These are phyloP conservation scores for Paralichthys olivaceus DNA, from an alignment of 2,113 vertebrate genomes.

Conservation along the genomic window DNA sequence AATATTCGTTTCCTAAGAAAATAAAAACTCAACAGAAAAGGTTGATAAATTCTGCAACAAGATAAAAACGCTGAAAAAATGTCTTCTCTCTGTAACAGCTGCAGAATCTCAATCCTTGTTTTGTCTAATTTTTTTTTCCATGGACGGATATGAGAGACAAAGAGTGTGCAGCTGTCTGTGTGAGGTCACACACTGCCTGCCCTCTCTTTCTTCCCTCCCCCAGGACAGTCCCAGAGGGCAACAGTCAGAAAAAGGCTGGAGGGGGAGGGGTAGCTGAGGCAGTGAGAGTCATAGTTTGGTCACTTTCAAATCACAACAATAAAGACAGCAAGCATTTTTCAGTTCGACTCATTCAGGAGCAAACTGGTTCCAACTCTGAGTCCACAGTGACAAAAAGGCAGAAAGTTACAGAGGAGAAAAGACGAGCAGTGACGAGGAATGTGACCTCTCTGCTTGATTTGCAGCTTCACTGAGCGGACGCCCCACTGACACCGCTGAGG, in stretches of 20 bases:
- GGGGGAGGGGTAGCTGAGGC: background rate
- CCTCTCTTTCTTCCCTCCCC: conserved; percentile 23
- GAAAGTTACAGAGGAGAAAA: background rate
- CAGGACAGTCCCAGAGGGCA: conserved; percentile 46
- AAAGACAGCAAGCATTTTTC: background rate
- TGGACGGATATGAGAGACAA: conserved; percentile 32
- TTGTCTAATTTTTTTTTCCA: conserved; percentile 29
- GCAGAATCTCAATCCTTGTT: background rate
- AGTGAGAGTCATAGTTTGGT: conserved; percentile 37
- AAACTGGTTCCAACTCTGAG: background rate
- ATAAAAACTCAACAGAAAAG: background rate
- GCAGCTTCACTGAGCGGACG: conserved; percentile 22
- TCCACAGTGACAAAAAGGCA: background rate
- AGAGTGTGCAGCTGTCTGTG: conserved; percentile 64
- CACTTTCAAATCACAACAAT: conserved; percentile 26
- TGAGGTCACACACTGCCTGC: conserved; percentile 50
- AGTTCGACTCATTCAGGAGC: background rate
- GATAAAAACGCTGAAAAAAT: background rate
- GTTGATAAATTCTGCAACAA: background rate
- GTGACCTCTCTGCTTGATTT: conserved; percentile 29
- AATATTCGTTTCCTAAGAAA: background rate
- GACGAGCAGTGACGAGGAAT: conserved; percentile 26
- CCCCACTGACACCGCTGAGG: conserved; percentile 20
- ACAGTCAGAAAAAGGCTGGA: conserved; percentile 29
- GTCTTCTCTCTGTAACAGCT: background rate